phyloP scores from a whole-genome alignment of 2,797 vertebrate genomes.

The Poeciliopsis infans region DNA sequence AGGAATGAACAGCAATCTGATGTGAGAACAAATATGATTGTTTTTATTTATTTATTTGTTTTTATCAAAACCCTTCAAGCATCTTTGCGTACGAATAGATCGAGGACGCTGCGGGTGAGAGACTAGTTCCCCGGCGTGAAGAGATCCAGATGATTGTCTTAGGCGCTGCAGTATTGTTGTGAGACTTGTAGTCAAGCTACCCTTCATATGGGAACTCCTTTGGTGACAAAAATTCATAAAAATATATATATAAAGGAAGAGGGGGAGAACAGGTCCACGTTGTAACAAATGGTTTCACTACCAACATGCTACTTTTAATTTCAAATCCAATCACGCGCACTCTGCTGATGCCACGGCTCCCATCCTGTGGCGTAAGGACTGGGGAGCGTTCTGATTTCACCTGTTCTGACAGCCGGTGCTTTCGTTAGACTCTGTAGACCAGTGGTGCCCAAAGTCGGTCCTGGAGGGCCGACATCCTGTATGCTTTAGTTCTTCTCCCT shows the following conservation, averaged over 20 bases:
- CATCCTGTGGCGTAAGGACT: conserved; percentile 24
- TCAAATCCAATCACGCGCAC: conserved; percentile 27
- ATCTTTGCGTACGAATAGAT: conserved; percentile 83
- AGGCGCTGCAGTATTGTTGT: conserved; percentile 85
- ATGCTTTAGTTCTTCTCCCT: too few relatives aligned
- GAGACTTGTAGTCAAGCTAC: conserved; percentile 87
- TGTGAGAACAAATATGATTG: conserved; percentile 83
- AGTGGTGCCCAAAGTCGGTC: too few relatives aligned
- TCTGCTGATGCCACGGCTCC: conserved; percentile 20
- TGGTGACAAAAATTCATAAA: conserved; percentile 51
- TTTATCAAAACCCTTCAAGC: conserved; percentile 81
- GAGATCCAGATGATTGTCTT: conserved; percentile 94
- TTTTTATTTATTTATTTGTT: conserved; percentile 50
- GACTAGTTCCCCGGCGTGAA: conserved; percentile 79
- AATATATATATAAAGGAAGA: conserved; percentile 29
- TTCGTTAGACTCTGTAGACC: conserved; percentile 31
- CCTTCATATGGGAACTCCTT: conserved; percentile 85
- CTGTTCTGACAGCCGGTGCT: conserved; percentile 31
- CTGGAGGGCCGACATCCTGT: too few relatives aligned
- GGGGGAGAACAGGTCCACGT: conserved; percentile 49
- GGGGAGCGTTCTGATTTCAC: conserved; percentile 35
- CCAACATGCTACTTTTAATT: conserved; percentile 21
- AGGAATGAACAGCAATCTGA: conserved; percentile 80
- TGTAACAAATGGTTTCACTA: conserved; percentile 44
- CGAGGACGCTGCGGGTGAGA: conserved; percentile 84